Percentiles rank a stretch among this genome's conserved stretches.
Evolutionary conservation across 92 coral and sea anemone species (phyloP).

Genomic region (Metridium senile): DNA sequence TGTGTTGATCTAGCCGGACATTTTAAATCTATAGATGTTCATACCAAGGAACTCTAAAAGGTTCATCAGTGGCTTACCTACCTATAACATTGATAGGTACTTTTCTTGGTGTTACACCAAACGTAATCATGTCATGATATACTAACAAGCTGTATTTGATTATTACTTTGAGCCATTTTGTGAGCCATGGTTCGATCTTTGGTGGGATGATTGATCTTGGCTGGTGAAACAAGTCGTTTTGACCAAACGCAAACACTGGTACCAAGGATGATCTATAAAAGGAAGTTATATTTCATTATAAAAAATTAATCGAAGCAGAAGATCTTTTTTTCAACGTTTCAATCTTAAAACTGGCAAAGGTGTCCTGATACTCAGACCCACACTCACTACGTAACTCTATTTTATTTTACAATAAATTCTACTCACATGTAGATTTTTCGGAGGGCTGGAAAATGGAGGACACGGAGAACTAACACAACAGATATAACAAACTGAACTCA

Average conservation of each 20-base stretch:
- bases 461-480: too few species aligned
- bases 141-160: neutral
- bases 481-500: too few species aligned
- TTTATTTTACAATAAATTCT: too few species aligned
- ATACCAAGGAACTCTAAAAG: neutral
- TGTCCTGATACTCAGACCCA: too few species aligned
- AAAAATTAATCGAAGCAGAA: too few species aligned
- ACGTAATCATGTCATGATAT: neutral
- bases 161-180: constrained; percentile 8
- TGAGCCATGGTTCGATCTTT: neutral
- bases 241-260: constrained; percentile 20
- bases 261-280: constrained; percentile 7
- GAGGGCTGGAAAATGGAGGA: too few species aligned
- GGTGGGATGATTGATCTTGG: neutral
- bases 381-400: too few species aligned
- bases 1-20: neutral
- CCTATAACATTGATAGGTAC: constrained; percentile 27
- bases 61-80: neutral
- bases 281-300: neutral
- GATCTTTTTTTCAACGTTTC: too few species aligned
- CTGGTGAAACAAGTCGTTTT: constrained; percentile 20
- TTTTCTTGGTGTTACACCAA: constrained; percentile 20
- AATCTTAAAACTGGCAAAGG: too few species aligned
- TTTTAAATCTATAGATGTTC: neutral
- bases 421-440: too few species aligned